Base-by-base conservation (phyloP, 2,888 invertebrate genomes). In the Diploptera punctata region DNA sequence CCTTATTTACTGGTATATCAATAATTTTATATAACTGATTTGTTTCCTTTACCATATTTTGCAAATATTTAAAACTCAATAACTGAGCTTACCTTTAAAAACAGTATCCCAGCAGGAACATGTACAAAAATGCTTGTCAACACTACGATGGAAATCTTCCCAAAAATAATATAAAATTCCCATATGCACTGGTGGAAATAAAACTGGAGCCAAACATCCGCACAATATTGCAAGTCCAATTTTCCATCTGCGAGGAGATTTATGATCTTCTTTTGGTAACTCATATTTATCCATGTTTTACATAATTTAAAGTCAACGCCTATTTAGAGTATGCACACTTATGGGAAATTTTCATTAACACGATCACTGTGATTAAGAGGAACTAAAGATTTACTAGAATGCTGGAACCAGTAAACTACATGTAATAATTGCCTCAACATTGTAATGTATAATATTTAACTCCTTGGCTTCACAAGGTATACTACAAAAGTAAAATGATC, bases 91-190 rank as follows among this genome's bases (percentile, higher is more conserved):
- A 89, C 89, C 91, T 86, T 91, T 91, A 79, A 91, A 91, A 7
- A 92, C 88, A 0, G 91, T 92, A 79, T 92, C 92, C 90, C 92
- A 92, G 80, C 92, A 92, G 13, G 90, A 89, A 81, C 91, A 91
- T 18, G 88, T 87, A 79, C 92, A 92, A 76, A 86, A 87, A 72
- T 85, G 84, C 76, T 84, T 86, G 79, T 91, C 90, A 61, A 92
- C 89, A 74, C 85, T 86, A 24, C 88, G 86, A 49, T 90, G 87
- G 81, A 88, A 90, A 78, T 89, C 87, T 78, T 87, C 86, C 91
- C 91, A 92, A 78, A 91, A 88, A 79, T 88, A 86, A 81, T 87
- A 87, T 44, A 90, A 82, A 69, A 87, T 84, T 62, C 85, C 84
- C 72, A 90, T 89, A 78, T 90, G 90, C 18, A 88, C 81, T 19